Conservation (phyloP, 2,113 vertebrate genomes). For the Daubentonia madagascariensis region DNA sequence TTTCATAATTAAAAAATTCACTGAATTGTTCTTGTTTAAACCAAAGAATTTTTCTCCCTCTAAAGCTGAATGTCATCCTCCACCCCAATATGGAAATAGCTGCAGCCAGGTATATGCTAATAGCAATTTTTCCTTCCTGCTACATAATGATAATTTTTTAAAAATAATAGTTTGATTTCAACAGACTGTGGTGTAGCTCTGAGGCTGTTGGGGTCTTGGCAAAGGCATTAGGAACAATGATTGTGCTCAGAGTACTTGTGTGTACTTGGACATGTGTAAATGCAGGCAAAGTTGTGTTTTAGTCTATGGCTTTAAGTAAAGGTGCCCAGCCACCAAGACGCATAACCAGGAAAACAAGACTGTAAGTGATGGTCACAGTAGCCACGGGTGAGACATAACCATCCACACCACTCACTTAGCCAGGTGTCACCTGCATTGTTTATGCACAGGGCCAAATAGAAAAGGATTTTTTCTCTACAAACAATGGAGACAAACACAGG, state of each 20-base stretch:
- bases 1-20: neutral
- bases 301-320: neutral
- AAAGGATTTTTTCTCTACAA: neutral
- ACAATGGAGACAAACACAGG: neutral
- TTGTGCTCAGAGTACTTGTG: neutral
- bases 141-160: neutral
- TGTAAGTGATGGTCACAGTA: neutral
- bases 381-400: accelerated
- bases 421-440: neutral
- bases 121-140: neutral
- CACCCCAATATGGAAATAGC: neutral
- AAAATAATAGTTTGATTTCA: neutral
- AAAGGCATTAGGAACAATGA: accelerated
- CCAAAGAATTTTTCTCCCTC: neutral
- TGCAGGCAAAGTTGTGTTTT: neutral
- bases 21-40: neutral
- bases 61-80: neutral
- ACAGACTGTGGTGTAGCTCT: neutral
- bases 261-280: no score
- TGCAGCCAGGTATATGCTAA: neutral
- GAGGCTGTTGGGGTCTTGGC: neutral
- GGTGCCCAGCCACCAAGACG: neutral
- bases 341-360: neutral
- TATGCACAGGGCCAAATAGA: neutral
- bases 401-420: neutral